Evolutionary conservation across 1,140 invertebrate genomes (phyloP).

Genomic region (Drosophila virilis): DNA sequence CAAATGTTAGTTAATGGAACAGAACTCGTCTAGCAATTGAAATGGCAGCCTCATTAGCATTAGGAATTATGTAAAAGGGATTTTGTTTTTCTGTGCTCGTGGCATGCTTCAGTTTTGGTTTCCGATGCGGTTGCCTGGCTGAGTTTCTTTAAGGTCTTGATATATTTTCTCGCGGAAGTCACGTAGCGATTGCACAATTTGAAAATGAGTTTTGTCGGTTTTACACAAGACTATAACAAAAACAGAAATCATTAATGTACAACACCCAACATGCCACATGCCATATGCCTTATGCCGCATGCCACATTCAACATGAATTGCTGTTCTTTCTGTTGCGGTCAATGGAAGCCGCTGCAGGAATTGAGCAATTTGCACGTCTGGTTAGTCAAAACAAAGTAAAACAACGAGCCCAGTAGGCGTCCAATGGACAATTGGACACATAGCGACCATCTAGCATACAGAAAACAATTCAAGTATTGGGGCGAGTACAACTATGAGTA

Average conservation of each 20-base stretch:
- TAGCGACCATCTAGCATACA: slow-evolving; percentile 41
- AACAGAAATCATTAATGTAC: slow-evolving; percentile 62
- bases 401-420: slow-evolving; percentile 51
- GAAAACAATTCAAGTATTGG: slow-evolving; percentile 55
- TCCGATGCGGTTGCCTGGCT: slow-evolving; percentile 7
- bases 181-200: slow-evolving; percentile 76
- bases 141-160: slow-evolving; percentile 22
- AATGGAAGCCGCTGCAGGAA: slow-evolving; percentile 75
- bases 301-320: slow-evolving; percentile 35
- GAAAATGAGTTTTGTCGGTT: slow-evolving; percentile 82
- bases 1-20: not conserved
- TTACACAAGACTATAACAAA: slow-evolving; percentile 54
- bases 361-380: slow-evolving; percentile 80
- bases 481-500: slow-evolving; percentile 2
- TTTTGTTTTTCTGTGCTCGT: not conserved
- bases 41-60: slow-evolving; percentile 5
- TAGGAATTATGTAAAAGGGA: not conserved
- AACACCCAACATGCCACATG: slow-evolving; percentile 33
- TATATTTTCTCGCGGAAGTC: slow-evolving; percentile 77
- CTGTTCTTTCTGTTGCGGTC: slow-evolving; percentile 60
- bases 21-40: not conserved
- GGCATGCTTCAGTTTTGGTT: slow-evolving; percentile 26
- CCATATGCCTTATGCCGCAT: slow-evolving; percentile 26
- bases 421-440: slow-evolving; percentile 55
- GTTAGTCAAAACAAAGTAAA: slow-evolving; percentile 72